Evolutionary conservation across 1,140 invertebrate species (phyloP).

Genomic region (Trichoplusia ni): DNA sequence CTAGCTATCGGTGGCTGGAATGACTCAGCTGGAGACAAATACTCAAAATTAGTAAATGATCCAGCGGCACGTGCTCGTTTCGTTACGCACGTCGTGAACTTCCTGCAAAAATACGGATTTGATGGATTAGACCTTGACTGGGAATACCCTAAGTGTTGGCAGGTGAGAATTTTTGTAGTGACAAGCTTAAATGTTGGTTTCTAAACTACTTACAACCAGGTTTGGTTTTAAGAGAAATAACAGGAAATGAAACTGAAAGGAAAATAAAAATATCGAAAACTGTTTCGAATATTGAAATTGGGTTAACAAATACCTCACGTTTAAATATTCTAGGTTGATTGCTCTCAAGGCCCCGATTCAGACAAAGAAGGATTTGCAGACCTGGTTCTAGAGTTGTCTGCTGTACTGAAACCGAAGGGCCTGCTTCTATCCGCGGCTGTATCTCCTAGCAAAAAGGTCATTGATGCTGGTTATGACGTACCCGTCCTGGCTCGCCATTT

Average conservation of each 20-base stretch:
- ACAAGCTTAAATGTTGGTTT: not conserved
- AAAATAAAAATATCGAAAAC: no score
- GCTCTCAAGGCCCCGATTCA: slow-evolving; percentile 90
- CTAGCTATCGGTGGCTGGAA: slow-evolving; percentile 95
- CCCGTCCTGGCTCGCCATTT: slow-evolving; percentile 86
- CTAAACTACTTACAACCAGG: no score
- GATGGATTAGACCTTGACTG: slow-evolving; percentile 94
- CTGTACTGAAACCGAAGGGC: slow-evolving; percentile 87
- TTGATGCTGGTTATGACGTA: slow-evolving; percentile 93
- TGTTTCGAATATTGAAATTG: not conserved
- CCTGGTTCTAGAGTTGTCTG: slow-evolving; percentile 88
- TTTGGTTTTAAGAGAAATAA: no score
- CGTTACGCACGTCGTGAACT: slow-evolving; percentile 87
- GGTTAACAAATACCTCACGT: not conserved
- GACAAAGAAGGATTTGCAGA: slow-evolving; percentile 91
- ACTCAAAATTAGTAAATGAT: slow-evolving; percentile 90
- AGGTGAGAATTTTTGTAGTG: slow-evolving; percentile 82
- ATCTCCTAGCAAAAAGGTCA: slow-evolving; percentile 93
- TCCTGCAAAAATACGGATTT: slow-evolving; percentile 91
- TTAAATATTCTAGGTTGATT: slow-evolving; percentile 84
- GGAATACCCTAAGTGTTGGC: slow-evolving; percentile 96
- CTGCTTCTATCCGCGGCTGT: slow-evolving; percentile 91
- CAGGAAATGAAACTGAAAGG: not conserved
- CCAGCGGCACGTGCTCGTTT: slow-evolving; percentile 87
- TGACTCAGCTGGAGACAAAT: slow-evolving; percentile 93